Evolutionary conservation across 2,888 invertebrate genomes (phyloP).

Genomic region (Falcaria lacertinaria): DNA sequence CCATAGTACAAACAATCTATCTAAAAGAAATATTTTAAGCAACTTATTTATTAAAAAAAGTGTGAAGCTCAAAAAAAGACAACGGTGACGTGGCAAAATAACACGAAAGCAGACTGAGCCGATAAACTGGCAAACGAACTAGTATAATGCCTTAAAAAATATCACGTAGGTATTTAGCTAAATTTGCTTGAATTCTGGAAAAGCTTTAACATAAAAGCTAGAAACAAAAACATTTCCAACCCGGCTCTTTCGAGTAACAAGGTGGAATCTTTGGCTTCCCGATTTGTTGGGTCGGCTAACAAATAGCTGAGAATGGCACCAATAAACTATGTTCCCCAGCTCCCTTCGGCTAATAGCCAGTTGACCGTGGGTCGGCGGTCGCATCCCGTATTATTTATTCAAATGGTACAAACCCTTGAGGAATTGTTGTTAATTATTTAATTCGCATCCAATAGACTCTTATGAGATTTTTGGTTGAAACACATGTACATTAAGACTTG

Average conservation of each 20-base stretch:
- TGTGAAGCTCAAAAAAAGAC: too few species aligned
- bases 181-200: slow-evolving; percentile 12
- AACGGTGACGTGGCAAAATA: too few species aligned
- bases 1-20: too few species aligned
- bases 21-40: too few species aligned
- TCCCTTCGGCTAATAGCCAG: slow-evolving; percentile 67
- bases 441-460: slow-evolving; percentile 22
- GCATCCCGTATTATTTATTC: slow-evolving; percentile 61
- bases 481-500: too few species aligned
- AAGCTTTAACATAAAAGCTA: slow-evolving; percentile 8
- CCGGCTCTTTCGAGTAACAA: slow-evolving; percentile 31
- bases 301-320: slow-evolving; percentile 58
- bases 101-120: too few species aligned
- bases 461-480: slow-evolving; percentile 7
- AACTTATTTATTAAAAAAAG: too few species aligned
- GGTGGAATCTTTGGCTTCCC: slow-evolving; percentile 39
- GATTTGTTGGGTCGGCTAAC: slow-evolving; percentile 43
- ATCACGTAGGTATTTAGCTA: too few species aligned
- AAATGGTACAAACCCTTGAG: slow-evolving; percentile 49
- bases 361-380: slow-evolving; percentile 47
- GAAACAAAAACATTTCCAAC: slow-evolving; percentile 13
- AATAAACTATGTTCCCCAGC: slow-evolving; percentile 66
- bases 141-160: too few species aligned
- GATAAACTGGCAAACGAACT: too few species aligned
- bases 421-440: slow-evolving; percentile 42